Evolutionary conservation across 2,113 vertebrate genomes (phyloP), one percentile per base, ranked within the genome.

Genomic region (Galemys pyrenaicus): DNA sequence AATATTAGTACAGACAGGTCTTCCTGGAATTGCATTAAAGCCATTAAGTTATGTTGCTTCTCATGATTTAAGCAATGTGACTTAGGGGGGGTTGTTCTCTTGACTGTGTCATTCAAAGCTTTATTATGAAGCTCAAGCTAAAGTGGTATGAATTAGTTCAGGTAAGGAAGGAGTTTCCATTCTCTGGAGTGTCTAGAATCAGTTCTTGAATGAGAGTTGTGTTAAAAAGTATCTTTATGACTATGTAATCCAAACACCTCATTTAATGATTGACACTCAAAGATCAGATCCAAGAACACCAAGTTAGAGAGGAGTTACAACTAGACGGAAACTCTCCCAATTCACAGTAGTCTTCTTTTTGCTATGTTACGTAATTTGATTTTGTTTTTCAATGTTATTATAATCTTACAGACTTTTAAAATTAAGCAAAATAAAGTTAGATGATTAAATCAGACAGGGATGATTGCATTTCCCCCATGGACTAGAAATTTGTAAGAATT

Each of bases 341-440:
- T 68, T 81, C 91, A 84, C 1, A 28, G 13, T 46, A 37, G 7
- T 51, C 28, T 4, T 74, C 68, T 79, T 62, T 64, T 65, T 8
- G 9, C 30, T 80, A 71, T 24, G 56, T 24, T 13, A 71, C 39
- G 32, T 37, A 46, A 84, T 92, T 89, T 62, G 3, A 65, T 70
- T 24, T 89, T 46, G n/a, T 41, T 83, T 70, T 39, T 56, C 3
- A 37, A 8, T 62, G 16, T 54, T 35, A 9, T 75, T 39, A 68
- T 30, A 65, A 24, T 62, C 9, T 90, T 74, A 74, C 3, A 92
- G 17, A n/a, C 88, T 39, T 79, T 26, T 68, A 73, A 81, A 89
- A 74, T 88, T 81, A 91, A 91, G 54, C 28, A 75, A 92, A 93
- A 82, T 56, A 28, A 81, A 84, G 35, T 65, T 39, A 78, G 20